phyloP scores from a whole-genome alignment of 2,797 vertebrate species.

The Menidia menidia region DNA sequence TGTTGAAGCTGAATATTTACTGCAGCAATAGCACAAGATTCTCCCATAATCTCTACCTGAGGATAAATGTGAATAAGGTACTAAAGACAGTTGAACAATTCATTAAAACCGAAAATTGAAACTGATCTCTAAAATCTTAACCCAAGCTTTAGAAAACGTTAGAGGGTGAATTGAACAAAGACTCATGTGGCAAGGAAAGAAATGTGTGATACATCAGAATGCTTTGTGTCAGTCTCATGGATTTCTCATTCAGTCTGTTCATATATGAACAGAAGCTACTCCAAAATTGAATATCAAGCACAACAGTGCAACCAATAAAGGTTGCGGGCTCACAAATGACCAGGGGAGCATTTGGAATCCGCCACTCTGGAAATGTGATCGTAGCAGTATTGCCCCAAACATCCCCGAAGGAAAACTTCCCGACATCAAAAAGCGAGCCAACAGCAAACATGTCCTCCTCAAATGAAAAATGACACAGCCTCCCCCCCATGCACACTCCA shows the following conservation, averaged over 20 bases:
- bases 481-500: constrained; percentile 20
- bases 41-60: constrained; percentile 40
- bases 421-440: constrained; percentile 55
- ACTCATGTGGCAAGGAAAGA: constrained; percentile 63
- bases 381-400: constrained; percentile 38
- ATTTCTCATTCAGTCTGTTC: constrained; percentile 55
- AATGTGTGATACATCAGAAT: constrained; percentile 61
- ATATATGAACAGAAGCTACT: constrained; percentile 51
- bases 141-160: constrained; percentile 9
- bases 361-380: constrained; percentile 60
- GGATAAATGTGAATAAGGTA: constrained; percentile 30
- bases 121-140: constrained; percentile 17
- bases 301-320: constrained; percentile 47
- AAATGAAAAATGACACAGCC: constrained; percentile 65
- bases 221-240: constrained; percentile 57
- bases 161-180: constrained; percentile 65
- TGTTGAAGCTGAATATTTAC: constrained; percentile 7
- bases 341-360: constrained; percentile 44
- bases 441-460: constrained; percentile 59
- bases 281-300: constrained; percentile 30
- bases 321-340: constrained; percentile 46
- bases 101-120: constrained; percentile 33
- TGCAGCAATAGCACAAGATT: constrained; percentile 15
- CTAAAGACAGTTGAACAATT: constrained; percentile 24
- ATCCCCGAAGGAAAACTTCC: constrained; percentile 57